Base-by-base conservation (phyloP, 2,888 invertebrate genomes). In the Cephus sareptanus region DNA sequence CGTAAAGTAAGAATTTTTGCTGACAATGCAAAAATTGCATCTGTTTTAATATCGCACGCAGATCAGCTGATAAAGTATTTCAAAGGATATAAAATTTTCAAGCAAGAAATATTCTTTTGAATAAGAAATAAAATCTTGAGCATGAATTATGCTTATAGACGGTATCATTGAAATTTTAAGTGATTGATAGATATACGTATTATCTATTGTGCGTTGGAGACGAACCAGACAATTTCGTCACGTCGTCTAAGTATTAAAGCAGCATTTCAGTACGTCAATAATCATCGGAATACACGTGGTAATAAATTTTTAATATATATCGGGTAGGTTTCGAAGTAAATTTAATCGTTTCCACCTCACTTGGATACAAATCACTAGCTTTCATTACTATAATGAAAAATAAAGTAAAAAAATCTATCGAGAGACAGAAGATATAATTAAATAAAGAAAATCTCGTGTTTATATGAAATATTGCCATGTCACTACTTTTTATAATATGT, bases 181-280 rank as follows among this genome's bases (percentile, higher is more conserved):
- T 6, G 23, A 23, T 56, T 56, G 56, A 56, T 23, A 56, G 56
- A 56, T 56, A 56, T 56, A 56, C 15, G 23, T 56, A 56, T 15
- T 15, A 40, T 40, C 40, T 40, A 15, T 15, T 40, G 13, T 40
- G 23, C 1, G 9, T 56, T 23, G 23, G 1, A 56, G 15, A 56
- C 23, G 6, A 23, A 56, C 2, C 56, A 23, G 23, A 9, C 0
- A 56, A 23, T 23, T 56, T 15, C 56, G 9, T 23, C 56, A 56
- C 6, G 23, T 56, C 9, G 6, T 83, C 81, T 83, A 83, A 83
- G 40, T 80, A 70, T 82, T 83, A 78, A 84, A 76, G 75, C 77
- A 79, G 12, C 81, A 76, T 69, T 81, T 82, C 80, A 84, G 83
- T 82, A 82, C 74, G 78, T 80, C 82, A 82, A 83, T 84, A 84